Evolutionary conservation across 2,888 invertebrate species (phyloP).

Genomic region (Tiliacea aurago): DNA sequence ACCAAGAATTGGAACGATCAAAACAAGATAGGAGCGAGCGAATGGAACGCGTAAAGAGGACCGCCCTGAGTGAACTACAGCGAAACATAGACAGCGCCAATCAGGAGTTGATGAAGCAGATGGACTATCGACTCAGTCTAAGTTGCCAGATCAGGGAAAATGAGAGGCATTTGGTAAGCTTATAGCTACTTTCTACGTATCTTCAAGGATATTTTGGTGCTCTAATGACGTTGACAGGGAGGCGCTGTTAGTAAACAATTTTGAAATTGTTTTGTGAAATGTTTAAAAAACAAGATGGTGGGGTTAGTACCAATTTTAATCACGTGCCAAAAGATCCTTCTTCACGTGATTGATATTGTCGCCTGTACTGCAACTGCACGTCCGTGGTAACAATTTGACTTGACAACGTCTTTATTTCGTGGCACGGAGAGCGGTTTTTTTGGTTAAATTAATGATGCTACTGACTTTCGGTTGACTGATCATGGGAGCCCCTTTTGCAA

Average conservation of each 20-base stretch:
- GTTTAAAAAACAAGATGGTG: background rate
- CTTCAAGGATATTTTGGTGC: too few species aligned
- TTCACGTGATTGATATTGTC: background rate
- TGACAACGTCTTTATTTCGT: background rate
- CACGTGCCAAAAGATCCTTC: background rate
- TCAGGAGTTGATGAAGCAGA: slow-evolving; percentile 78
- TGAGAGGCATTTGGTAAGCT: slow-evolving; percentile 77
- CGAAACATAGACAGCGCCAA: slow-evolving; percentile 76
- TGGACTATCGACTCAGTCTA: slow-evolving; percentile 80
- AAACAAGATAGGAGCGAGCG: slow-evolving; percentile 71
- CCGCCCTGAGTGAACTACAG: slow-evolving; percentile 77
- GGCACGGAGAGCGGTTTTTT: background rate
- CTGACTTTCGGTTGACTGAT: background rate
- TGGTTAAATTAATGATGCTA: background rate
- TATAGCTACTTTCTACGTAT: background rate
- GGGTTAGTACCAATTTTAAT: too few species aligned
- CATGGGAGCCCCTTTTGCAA: background rate
- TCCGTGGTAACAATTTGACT: background rate
- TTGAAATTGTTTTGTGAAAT: too few species aligned
- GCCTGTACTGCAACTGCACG: background rate
- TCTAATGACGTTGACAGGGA: too few species aligned
- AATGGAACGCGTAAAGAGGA: slow-evolving; percentile 79
- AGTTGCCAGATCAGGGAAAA: slow-evolving; percentile 80
- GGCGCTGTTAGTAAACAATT: too few species aligned
- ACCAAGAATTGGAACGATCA: slow-evolving; percentile 71